Evolutionary conservation across 1,140 invertebrate species (phyloP).

Genomic region (Coelopa frigida): DNA sequence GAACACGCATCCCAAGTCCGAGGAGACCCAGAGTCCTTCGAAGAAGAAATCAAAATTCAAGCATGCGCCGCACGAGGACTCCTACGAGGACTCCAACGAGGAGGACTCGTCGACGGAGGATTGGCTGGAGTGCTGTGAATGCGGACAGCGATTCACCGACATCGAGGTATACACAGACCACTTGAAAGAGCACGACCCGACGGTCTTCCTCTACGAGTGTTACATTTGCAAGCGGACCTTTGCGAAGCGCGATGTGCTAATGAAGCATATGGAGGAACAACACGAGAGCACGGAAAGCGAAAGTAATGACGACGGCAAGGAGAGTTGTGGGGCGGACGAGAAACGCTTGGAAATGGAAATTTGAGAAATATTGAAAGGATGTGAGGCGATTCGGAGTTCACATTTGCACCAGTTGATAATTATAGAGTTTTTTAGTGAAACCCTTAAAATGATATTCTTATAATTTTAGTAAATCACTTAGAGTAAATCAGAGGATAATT

Average conservation of each 20-base stretch:
- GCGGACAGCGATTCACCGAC: slow-evolving; percentile 30
- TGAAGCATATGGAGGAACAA: slow-evolving; percentile 8
- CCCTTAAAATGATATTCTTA: too few relatives aligned
- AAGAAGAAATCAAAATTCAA: neutral
- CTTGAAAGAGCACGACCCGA: slow-evolving; percentile 29
- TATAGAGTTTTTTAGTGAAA: too few relatives aligned
- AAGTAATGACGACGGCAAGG: neutral
- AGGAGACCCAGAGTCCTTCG: neutral
- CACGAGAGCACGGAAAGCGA: neutral
- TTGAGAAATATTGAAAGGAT: neutral
- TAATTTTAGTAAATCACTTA: too few relatives aligned
- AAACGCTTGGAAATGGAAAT: neutral
- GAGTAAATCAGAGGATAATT: too few relatives aligned
- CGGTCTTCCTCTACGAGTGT: slow-evolving; percentile 11
- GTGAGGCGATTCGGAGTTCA: neutral
- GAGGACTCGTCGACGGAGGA: slow-evolving; percentile 22
- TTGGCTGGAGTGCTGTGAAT: slow-evolving; percentile 37
- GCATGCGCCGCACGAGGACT: neutral
- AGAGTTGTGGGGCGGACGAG: neutral
- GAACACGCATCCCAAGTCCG: slow-evolving; percentile 15
- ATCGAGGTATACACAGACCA: slow-evolving; percentile 34
- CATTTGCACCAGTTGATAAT: neutral
- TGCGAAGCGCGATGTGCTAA: slow-evolving; percentile 4
- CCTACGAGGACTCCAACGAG: slow-evolving; percentile 16
- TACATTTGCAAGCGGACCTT: slow-evolving; percentile 16